Conservation (phyloP, 2,888 invertebrate genomes). For the Ormyrus pomaceus region DNA sequence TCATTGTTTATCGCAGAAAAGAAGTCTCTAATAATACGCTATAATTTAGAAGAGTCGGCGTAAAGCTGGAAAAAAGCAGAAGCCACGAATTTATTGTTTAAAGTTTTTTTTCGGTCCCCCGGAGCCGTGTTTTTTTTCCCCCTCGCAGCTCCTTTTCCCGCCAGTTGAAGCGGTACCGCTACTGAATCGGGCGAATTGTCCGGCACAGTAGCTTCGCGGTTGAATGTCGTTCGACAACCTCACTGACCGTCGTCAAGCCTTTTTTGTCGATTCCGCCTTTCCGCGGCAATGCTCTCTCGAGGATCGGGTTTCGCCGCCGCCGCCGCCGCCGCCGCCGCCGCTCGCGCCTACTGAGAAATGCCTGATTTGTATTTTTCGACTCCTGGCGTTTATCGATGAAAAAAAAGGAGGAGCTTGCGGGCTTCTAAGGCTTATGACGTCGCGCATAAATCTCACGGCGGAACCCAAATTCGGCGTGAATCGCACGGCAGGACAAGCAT, state of each 20-base stretch:
- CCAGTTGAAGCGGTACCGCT: not conserved
- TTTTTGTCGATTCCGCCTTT: constrained; percentile 23
- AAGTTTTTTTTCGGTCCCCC: too few relatives aligned
- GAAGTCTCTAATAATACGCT: too few relatives aligned
- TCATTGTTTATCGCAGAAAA: too few relatives aligned
- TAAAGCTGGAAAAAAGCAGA: too few relatives aligned
- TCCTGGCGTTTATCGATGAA: not conserved
- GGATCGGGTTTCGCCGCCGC: constrained; percentile 18
- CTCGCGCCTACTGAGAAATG: not conserved
- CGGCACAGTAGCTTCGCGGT: not conserved
- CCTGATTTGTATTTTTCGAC: constrained; percentile 23
- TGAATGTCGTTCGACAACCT: constrained; percentile 32
- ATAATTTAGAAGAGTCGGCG: too few relatives aligned
- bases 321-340: not conserved
- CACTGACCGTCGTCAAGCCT: constrained; percentile 8
- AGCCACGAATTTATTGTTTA: too few relatives aligned
- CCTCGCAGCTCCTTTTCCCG: constrained; percentile 19
- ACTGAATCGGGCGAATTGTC: constrained; percentile 25
- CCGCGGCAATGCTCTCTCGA: not conserved
- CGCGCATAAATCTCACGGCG: constrained; percentile 4
- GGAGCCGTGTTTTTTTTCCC: constrained; percentile 2
- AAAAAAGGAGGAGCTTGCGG: constrained; percentile 1
- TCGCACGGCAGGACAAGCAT: not conserved
- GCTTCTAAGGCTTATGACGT: constrained; percentile 13
- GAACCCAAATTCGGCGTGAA: constrained; percentile 30